Evolutionary conservation across 2,888 invertebrate species (phyloP), one percentile per base, ranked within the genome.

Genomic region (Acanthosepion pharaonis): DNA sequence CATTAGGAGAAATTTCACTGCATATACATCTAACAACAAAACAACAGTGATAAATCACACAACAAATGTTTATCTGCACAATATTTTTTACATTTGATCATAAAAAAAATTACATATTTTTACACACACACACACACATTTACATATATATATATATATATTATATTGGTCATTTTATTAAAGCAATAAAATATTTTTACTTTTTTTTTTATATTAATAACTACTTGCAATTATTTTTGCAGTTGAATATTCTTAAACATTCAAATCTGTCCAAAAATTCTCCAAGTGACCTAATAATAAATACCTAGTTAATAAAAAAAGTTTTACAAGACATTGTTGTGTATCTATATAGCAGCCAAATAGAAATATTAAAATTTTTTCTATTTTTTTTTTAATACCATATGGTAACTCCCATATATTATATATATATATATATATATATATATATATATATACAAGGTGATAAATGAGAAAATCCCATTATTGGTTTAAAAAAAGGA

Each of bases 1-100:
- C 55, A 59, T 59, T 23, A 59, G 55, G 3, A 59, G 23, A 59
- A 23, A 59, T 4, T 6, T 2, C 3, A 59, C 55, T 23, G 55
- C 55, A 23, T 20, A 59, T 20, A 20, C 20, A 20, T 11, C 9
- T 1, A 78, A 78, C n/a, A 64, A 23, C 23, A n/a, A 78, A 78
- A n/a, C n/a, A 78, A n/a, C 78, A 78, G 20, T 59, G 23, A 78
- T n/a, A 15, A 78, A n/a, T 78, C 78, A 78, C 78, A 11, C 78
- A n/a, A n/a, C 78, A n/a, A 78, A 78, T 78, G n/a, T 78, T n/a
- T n/a, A 78, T 78, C n/a, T n/a, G n/a, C 78, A n/a, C 78, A 78
- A n/a, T n/a, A 11, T n/a, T n/a, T n/a, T 78, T 78, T n/a, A n/a
- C 9, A n/a, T 11, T 0, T n/a, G n/a, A 78, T 78, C n/a, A 20